Evolutionary conservation across 2,113 vertebrate genomes (phyloP), one percentile per base, ranked within the genome.

Genomic region (Notarius lentiginosus): DNA sequence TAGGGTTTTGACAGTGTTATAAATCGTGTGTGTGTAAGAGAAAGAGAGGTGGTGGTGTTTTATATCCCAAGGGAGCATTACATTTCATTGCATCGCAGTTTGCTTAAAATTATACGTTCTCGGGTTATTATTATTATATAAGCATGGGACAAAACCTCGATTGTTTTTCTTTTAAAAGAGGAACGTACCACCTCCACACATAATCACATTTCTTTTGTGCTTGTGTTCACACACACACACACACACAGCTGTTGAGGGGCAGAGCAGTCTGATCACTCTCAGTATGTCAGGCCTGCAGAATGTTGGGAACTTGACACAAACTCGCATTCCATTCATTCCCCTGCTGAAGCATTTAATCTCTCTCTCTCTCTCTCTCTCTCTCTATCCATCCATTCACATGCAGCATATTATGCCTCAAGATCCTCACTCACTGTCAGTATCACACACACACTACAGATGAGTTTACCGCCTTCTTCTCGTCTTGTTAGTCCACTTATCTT

Each of bases 271-370:
- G 93, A 93, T 95, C 94, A 93, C 87, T 92, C 93, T 90, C 90
- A 95, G 94, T 94, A 95, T 95, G 93, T 70, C 70, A 92, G 90
- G 92, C 92, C 92, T 89, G 93, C 92, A 92, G 93, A 94, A 90
- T 92, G 91, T 88, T 91, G 93, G 92, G 94, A 95, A 95, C 90
- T 81, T 60, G 85, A 90, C 87, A 89, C 91, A 92, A 90, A 93
- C 92, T 87, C 79, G 84, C 93, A 95, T 94, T 91, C 93, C 94
- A 72, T 30, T 75, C 92, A 94, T 94, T 92, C 92, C 88, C 60
- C 90, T 82, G n/a, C 90, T 82, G 82, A 92, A 94, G 89, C 90
- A 87, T 91, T 91, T 90, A 90, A 73, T 87, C 68, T 85, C 51
- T 79, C 34, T 70, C 75, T 66, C 79, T 56, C 56, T 66, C 68